Percentiles rank a stretch among this genome's conserved stretches.
These are phyloP conservation scores for Ophion ventricosus DNA, from an alignment of 2,888 invertebrate species.

Conservation along the genomic window DNA sequence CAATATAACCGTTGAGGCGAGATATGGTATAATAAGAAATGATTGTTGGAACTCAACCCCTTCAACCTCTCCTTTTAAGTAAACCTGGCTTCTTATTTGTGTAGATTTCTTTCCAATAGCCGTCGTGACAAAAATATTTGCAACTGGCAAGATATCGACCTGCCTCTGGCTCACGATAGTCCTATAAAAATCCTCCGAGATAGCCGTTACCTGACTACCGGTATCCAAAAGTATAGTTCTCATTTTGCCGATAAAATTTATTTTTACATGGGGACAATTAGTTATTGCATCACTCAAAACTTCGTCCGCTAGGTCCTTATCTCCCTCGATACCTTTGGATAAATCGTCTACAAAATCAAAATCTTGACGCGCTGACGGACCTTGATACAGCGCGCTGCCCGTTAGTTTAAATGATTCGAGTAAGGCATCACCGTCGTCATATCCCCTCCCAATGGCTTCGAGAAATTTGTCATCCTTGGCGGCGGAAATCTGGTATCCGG, in stretches of 20 bases:
- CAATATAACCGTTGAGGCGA: constrained; percentile 30
- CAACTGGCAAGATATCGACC: constrained; percentile 20
- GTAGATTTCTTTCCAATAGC: constrained; percentile 43
- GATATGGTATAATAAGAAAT: constrained; percentile 12
- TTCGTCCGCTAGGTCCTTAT: background rate
- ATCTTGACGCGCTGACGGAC: constrained; percentile 34
- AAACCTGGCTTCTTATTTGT: constrained; percentile 23
- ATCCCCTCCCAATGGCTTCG: background rate
- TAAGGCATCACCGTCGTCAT: background rate
- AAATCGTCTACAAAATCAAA: constrained; percentile 44
- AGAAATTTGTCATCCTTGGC: background rate
- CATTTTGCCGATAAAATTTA: background rate
- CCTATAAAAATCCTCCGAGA: constrained; percentile 37
- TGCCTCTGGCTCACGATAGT: background rate
- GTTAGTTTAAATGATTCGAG: constrained; percentile 33
- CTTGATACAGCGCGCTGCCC: constrained; percentile 25
- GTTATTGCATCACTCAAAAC: background rate
- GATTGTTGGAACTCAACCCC: background rate
- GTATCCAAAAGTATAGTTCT: constrained; percentile 26
- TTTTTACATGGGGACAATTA: constrained; percentile 26
- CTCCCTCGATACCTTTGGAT: constrained; percentile 1
- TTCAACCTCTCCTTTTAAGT: background rate
- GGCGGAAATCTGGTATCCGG: constrained; percentile 43
- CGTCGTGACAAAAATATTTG: constrained; percentile 22
- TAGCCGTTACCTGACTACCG: constrained; percentile 43